phyloP scores from a whole-genome alignment of 23 tunicate genomes.

The Halocynthia roretzi region DNA sequence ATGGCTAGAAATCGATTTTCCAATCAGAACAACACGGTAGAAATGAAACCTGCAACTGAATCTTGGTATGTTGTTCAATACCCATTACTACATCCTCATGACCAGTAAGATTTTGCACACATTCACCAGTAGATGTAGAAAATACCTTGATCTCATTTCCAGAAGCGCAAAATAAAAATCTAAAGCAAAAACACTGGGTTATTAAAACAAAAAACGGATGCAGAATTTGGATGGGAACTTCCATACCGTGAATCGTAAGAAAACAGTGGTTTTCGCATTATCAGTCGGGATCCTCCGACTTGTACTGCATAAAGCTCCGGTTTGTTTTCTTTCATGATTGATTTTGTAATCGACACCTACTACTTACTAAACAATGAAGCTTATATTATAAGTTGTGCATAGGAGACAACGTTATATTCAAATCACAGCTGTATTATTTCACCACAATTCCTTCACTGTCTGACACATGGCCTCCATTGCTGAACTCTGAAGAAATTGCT shows the following conservation, averaged over 20 bases:
- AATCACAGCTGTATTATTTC: too few species aligned
- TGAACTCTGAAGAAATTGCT: too few species aligned
- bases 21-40: too few species aligned
- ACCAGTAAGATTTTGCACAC: conserved; percentile 44
- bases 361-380: too few species aligned
- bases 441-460: too few species aligned
- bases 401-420: too few species aligned
- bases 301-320: conserved; percentile 1
- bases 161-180: conserved; percentile 78
- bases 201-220: neutral
- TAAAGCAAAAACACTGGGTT: neutral
- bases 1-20: too few species aligned
- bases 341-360: too few species aligned
- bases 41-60: conserved; percentile 49
- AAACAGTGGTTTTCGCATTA: conserved; percentile 29
- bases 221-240: neutral
- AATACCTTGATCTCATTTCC: conserved; percentile 63
- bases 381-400: too few species aligned
- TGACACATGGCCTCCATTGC: too few species aligned
- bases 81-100: conserved; percentile 47
- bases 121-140: conserved; percentile 66
- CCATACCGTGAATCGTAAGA: conserved; percentile 31
- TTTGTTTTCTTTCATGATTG: too few species aligned
- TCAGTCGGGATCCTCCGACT: conserved; percentile 64
- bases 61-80: conserved; percentile 57